Base-by-base conservation (phyloP, 2,113 vertebrate species). In the Glaucomys volans region DNA sequence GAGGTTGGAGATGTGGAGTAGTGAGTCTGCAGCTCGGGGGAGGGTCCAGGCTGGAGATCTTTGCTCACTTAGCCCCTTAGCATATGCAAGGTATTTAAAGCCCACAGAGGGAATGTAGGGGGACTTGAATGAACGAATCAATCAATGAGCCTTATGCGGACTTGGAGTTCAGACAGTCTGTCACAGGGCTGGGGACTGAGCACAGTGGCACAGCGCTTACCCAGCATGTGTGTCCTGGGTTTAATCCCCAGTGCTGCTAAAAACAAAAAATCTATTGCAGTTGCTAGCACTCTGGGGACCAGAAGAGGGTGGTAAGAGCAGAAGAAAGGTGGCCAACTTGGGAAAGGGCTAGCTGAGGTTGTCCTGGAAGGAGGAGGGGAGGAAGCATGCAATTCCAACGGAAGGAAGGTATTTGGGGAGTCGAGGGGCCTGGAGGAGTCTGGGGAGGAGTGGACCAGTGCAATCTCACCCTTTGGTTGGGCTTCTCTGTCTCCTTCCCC, bases 1-100 rank as follows among this genome's bases (percentile, higher is more conserved):
- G 35, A 16, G 35, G 42, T 62, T 50, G 42, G 59, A 67, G 28
- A 37, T 5, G 32, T 37, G 64, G 76, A 37, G 22, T 24, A 16
- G 72, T 42, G 26, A 17, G 40, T 66, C 24, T n/a, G 66, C n/a
- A 75, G 40, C 66, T n/a, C 26, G 12, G 64, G 57, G 66, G 96
- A 44, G 62, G 80, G 83, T 86, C 71, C 66, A 40, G 95, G 74
- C 75, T 81, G 66, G 86, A 90, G 87, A 59, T 67, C 75, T 52
- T 32, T 44, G 67, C 30, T 30, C 64, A 66, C 4, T 24, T 9
- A 28, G 59, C 24, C 59, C 26, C 59, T 62, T 62, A 24, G 10
- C 10, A 28, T 62, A 2, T 72, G 11, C 28, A 30, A 71, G n/a
- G 50, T 87, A 72, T 87, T 72, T 57, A 40, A 72, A 57, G 28